Percentiles rank a stretch among this genome's conserved stretches.
Conservation (phyloP, 2,888 invertebrate genomes). For the Euspilapteryx auroguttella region DNA sequence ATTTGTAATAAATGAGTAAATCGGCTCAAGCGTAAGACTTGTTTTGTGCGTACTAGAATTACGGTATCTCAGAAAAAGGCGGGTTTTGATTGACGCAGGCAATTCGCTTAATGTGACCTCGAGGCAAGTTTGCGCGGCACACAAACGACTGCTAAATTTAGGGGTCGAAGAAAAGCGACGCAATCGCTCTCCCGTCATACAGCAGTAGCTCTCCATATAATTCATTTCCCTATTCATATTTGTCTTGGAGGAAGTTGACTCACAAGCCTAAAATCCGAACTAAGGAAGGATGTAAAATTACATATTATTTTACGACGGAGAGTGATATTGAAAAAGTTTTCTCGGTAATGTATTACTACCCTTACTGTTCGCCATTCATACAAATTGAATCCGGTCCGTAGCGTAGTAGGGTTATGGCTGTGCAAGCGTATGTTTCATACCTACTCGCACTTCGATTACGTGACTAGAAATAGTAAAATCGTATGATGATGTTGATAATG, state of each 20-base stretch:
- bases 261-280: slow-evolving; percentile 18
- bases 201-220: slow-evolving; percentile 52
- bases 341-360: slow-evolving; percentile 19
- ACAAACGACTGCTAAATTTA: slow-evolving; percentile 56
- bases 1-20: too few species aligned
- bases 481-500: slow-evolving; percentile 61
- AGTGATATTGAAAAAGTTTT: slow-evolving; percentile 31
- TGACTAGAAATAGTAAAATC: slow-evolving; percentile 61
- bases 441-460: slow-evolving; percentile 54
- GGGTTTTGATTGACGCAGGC: slow-evolving; percentile 55
- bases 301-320: slow-evolving; percentile 22
- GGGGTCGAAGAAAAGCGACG: slow-evolving; percentile 56
- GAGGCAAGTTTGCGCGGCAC: slow-evolving; percentile 48
- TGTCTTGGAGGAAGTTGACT: too few species aligned
- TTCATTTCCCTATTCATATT: slow-evolving; percentile 58
- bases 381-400: slow-evolving; percentile 26
- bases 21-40: too few species aligned
- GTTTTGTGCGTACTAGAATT: slow-evolving; percentile 18
- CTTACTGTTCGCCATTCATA: slow-evolving; percentile 22
- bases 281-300: slow-evolving; percentile 20
- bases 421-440: slow-evolving; percentile 41
- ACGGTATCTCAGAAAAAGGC: slow-evolving; percentile 40
- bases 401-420: slow-evolving; percentile 14
- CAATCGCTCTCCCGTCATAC: slow-evolving; percentile 55
- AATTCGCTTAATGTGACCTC: slow-evolving; percentile 60